phyloP scores from a whole-genome alignment of 1,140 invertebrate species.

The Bombus affinis region DNA sequence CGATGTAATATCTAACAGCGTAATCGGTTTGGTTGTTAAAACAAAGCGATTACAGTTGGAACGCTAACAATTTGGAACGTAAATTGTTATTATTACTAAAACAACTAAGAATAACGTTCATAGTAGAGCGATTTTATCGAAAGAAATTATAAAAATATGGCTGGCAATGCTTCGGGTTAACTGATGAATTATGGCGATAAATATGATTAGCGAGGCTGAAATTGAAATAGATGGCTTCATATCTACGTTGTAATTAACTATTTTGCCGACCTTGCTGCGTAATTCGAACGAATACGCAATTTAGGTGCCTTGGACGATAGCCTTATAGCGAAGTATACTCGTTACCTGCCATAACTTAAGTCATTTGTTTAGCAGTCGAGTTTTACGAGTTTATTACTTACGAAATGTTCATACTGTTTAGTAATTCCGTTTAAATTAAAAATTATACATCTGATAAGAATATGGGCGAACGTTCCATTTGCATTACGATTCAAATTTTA shows the following conservation, averaged over 20 bases:
- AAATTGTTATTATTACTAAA: background rate
- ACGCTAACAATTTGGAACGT: background rate
- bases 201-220: background rate
- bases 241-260: slow-evolving; percentile 1
- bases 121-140: background rate
- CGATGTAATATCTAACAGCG: too few relatives aligned
- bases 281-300: slow-evolving; percentile 4
- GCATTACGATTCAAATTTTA: background rate
- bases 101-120: background rate
- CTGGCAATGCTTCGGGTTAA: background rate
- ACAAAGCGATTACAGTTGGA: too few relatives aligned
- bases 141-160: background rate
- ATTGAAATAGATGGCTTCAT: slow-evolving; percentile 10
- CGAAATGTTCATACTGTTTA: background rate
- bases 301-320: background rate
- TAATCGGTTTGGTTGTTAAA: too few relatives aligned
- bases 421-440: background rate
- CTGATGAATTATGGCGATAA: slow-evolving; percentile 1
- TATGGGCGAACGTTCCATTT: background rate
- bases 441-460: background rate
- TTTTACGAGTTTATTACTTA: background rate
- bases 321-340: background rate
- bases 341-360: background rate
- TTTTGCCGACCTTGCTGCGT: background rate
- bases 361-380: too few relatives aligned